These are phyloP conservation scores for Taeniopygia guttata DNA, from an alignment of 2,797 vertebrate species.

Conservation along the genomic window DNA sequence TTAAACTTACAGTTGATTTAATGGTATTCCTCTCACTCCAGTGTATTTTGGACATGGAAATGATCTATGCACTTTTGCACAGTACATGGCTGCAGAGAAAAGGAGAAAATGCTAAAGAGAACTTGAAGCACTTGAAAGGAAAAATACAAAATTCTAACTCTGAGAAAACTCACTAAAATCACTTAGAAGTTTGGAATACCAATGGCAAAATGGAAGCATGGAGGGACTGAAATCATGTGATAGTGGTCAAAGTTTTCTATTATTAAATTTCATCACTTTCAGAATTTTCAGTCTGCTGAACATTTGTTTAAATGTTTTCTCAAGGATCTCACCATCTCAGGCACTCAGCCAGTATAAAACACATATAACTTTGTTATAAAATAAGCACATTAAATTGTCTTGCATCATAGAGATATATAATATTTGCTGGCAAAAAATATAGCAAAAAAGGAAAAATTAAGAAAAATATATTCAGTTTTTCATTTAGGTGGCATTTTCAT, in stretches of 20 bases:
- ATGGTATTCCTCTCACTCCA: neutral
- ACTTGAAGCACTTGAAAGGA: neutral
- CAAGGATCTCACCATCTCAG: neutral
- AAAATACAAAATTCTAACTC: neutral
- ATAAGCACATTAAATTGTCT: neutral
- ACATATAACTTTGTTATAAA: neutral
- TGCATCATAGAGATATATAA: neutral
- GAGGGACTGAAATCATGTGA: neutral
- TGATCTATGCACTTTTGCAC: neutral
- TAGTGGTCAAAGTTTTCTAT: neutral
- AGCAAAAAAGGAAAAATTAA: neutral
- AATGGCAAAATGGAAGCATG: neutral
- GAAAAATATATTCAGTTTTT: neutral
- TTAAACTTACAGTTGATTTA: neutral
- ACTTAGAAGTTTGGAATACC: neutral
- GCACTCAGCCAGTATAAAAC: neutral
- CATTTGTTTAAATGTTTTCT: neutral
- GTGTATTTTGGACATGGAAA: neutral
- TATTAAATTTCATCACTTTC: neutral
- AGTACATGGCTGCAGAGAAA: neutral
- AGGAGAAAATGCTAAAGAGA: neutral
- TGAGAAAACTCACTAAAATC: neutral
- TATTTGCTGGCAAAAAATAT: neutral
- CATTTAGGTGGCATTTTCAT: neutral
- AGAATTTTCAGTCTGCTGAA: neutral